Base-by-base conservation (phyloP, 2,888 invertebrate genomes). In the Smittia sp. region DNA sequence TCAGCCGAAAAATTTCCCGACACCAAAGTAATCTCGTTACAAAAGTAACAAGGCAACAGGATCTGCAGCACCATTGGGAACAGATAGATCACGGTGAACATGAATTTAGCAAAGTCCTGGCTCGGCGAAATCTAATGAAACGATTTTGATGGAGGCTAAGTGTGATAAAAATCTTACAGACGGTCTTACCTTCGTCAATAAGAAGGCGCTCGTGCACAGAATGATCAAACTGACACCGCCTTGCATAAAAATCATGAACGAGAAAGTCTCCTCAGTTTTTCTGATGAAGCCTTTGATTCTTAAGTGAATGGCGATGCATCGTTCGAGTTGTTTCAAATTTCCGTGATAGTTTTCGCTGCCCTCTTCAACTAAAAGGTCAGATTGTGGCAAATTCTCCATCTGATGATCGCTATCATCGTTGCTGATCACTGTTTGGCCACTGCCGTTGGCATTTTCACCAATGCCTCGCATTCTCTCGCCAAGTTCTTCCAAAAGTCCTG, bases 61-160 rank as follows among this genome's bases (percentile, higher is more conserved):
- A 68, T 68, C n/a, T 68, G 41, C 0, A 68, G 22, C 9, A 39
- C 41, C 68, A 68, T 68, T 4, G 46, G 68, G n/a, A 41, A 6
- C 68, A 68, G 20, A 38, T 68, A 68, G 3, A 18, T 18, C 1
- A 68, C 2, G n/a, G n/a, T 2, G 11, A 13, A 39, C 11, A 4
- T 3, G 11, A 46, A 46, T n/a, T 13, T n/a, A 6, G 46, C 2
- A 6, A 46, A 46, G 11, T 58, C 58, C 4, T 18, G 2, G 6
- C 2, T 3, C 18, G 22, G 9, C n/a, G 58, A 18, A 6, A 58
- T 4, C 58, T 46, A 13, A 58, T 11, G n/a, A 46, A 11, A 46
- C 4, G 9, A 32, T n/a, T n/a, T n/a, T 32, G 9, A 32, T 32
- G 9, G 9, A 32, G 9, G 3, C 9, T 32, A 32, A n/a, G n/a